Base-by-base conservation (phyloP, 2,113 vertebrate genomes). In the Ondatra zibethicus region DNA sequence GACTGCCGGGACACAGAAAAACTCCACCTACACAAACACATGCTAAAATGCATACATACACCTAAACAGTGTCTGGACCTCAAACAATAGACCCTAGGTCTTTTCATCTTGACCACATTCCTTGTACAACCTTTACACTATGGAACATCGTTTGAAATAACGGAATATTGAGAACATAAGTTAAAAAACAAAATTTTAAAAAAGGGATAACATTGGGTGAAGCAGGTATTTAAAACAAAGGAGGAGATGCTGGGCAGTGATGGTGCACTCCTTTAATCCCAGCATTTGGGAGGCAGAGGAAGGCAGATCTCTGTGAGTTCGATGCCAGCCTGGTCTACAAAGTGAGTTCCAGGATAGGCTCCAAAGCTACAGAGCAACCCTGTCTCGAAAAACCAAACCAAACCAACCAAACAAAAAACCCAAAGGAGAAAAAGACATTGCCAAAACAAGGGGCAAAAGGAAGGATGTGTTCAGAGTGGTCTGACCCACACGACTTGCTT, bases 401-500 rank as follows among this genome's bases (percentile, higher is more conserved):
- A 58, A 58, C 55, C 1, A 58, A 58, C 58, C 58, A 58, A 58
- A 19, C 58, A 58, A 21, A 21, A 58, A 58, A 58, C 58, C 6
- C 58, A 58, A 66, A 17, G 58, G n/a, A 21, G 19, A 33, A 21
- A 55, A 75, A 65, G n/a, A 36, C 7, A 31, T 16, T 75, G 55
- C 13, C 8, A 0, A 12, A 16, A 42, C 36, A 33, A 27, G 27
- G 21, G 42, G 39, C 91, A 11, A 84, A 16, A 75, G 25, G 50
- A 70, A 52, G 78, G 11, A 7, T 2, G 3, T 19, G 5, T 19
- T 31, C 13, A 50, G n/a, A 45, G 27, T 21, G 42, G 73, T 72
- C 6, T 16, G 39, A n/a, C 1, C 3, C 29, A 27, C 1, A 2
- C 0, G 3, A 7, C 80, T 42, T 12, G 52, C 66, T 50, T 77